Base-by-base conservation (phyloP, 2,797 vertebrate species). In the Rhinophrynus dorsalis region DNA sequence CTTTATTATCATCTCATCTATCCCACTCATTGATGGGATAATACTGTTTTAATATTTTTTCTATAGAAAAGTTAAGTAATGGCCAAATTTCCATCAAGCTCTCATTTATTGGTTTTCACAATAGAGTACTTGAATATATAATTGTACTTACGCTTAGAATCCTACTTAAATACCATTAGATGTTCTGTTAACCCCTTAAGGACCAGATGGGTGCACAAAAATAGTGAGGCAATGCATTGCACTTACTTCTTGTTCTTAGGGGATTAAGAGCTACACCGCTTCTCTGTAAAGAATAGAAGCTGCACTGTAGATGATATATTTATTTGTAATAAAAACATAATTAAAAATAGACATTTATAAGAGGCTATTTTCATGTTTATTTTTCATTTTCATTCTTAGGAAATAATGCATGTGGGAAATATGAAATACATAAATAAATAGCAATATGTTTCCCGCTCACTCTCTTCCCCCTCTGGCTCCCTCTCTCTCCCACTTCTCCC, bases 31-130 rank as follows among this genome's bases (percentile, higher is more conserved):
- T 88, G 87, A 89, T 88, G 87, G 85, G 85, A 89, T 91, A 88
- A 91, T 89, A 84, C 88, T 85, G 85, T 88, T 91, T 90, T 89
- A 90, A 89, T 87, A 89, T 89, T 90, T 91, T 59, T 89, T 85
- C 87, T 85, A 85, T 85, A 85, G 88, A 88, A 91, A 89, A 90
- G 82, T 87, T 89, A 88, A 87, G 86, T 88, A 83, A 87, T 89
- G 90, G 89, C 80, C 82, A 85, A 84, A 80, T 86, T 87, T 90
- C 85, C 86, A 74, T 87, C 78, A 88, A 90, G 85, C 82, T 81
- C 80, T 44, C 72, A 76, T 89, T 91, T 89, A 88, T 87, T 86
- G 86, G 85, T 82, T 89, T 89, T 87, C 83, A 84, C 87, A 86
- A 88, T 79, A 84, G 85, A 91, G 82, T 84, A 82, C 86, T 86